Base-by-base conservation (phyloP, 2,888 invertebrate species). In the Pycnomerus fuliginosus region DNA sequence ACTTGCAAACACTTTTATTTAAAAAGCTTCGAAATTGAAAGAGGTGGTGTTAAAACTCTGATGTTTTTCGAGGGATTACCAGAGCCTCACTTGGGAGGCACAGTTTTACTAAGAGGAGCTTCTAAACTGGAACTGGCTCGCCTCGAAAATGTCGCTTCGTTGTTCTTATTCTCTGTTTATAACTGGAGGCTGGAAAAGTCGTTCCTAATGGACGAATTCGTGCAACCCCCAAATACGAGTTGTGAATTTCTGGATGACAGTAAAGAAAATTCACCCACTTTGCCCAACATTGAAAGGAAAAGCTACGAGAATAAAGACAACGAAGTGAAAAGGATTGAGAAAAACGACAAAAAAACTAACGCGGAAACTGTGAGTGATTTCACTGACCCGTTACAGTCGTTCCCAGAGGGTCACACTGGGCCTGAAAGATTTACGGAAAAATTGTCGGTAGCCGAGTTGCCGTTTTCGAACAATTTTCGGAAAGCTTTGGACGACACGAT, bases 61-160 rank as follows among this genome's bases (percentile, higher is more conserved):
- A 91, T 98, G 90, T 88, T 90, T 56, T 85, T 97, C 56, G 96
- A 96, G 71, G 93, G 94, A 3, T 88, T 95, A 55, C 85, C 88
- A 0, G 83, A 85, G 62, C 79, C 86, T 0, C 83, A 89, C 59
- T 76, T 93, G 1, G 94, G 92, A 1, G 90, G 91, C 53, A 91
- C 95, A 11, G 85, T 97, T 27, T 71, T 95, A 2, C 72, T 98
- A 1, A 80, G 93, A n/a, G 95, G 95, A 0, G 80, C 80, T 0
- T 75, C 79, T 0, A 70, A 78, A 39, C 67, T 73, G n/a, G 93
- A 95, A 66, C 75, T 96, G 3, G 77, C 82, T 5, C 81, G 84
- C 64, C 84, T 95, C 0, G 96, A 97, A 68, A 83, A 82, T 58
- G 87, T 95, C 0, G 82, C 87, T 0, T 83, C 83, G 31, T 85